phyloP scores from a whole-genome alignment of 2,113 vertebrate genomes.

The Hippocampus comes region DNA sequence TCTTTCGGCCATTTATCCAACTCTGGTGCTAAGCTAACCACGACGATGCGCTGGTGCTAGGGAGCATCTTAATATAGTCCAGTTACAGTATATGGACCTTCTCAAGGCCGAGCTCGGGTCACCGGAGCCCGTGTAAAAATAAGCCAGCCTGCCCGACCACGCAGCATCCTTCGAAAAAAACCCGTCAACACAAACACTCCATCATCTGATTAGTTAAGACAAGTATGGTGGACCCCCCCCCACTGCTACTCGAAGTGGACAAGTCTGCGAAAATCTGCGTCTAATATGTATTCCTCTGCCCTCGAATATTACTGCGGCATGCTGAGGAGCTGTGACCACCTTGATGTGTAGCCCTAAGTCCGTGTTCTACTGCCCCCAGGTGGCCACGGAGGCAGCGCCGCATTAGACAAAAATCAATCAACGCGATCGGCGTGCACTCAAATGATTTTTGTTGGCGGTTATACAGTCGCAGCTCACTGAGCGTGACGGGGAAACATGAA shows the following conservation, averaged over 20 bases:
- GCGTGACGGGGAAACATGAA: slow-evolving; percentile 15
- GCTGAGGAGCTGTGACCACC: no score
- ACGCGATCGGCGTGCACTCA: background rate
- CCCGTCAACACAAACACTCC: background rate
- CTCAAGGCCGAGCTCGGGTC: slow-evolving; percentile 36
- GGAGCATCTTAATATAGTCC: slow-evolving; percentile 27
- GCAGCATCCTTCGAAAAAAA: background rate
- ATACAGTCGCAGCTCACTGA: slow-evolving; percentile 2
- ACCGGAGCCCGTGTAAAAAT: slow-evolving; percentile 28
- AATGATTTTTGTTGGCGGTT: background rate
- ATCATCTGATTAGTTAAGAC: background rate
- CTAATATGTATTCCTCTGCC: no score
- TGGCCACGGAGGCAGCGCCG: background rate
- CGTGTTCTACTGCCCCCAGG: background rate
- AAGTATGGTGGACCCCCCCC: no score
- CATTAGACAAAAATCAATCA: background rate
- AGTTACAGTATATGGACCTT: slow-evolving; percentile 34
- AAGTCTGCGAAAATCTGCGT: no score
- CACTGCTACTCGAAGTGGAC: no score
- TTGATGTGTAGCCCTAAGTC: no score
- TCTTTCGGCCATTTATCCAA: background rate
- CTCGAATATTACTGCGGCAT: no score
- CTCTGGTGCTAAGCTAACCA: background rate
- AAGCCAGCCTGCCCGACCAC: slow-evolving; percentile 17
- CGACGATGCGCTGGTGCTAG: slow-evolving; percentile 9